Conservation (phyloP, 2,797 vertebrate genomes). For the Artibeus lituratus region DNA sequence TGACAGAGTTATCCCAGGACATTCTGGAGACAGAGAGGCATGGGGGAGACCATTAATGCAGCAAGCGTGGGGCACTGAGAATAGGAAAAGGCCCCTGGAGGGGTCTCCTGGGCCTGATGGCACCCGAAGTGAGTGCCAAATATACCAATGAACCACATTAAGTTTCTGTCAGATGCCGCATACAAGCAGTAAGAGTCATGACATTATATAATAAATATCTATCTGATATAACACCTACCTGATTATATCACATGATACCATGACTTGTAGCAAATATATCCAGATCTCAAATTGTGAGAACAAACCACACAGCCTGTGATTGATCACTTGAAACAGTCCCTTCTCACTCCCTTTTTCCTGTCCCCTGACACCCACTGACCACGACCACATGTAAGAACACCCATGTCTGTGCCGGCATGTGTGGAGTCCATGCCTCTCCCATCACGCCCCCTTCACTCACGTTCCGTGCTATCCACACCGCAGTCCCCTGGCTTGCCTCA, state of each 20-base stretch:
- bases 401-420: rapidly evolving
- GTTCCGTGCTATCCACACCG: rapidly evolving
- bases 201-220: too few species aligned
- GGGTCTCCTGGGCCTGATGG: neutral
- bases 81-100: neutral
- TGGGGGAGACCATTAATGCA: neutral
- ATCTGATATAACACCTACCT: too few species aligned
- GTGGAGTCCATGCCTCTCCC: neutral
- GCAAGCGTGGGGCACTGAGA: neutral
- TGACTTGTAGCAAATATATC: neutral
- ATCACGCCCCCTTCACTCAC: rapidly evolving
- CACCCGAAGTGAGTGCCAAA: neutral
- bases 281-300: neutral
- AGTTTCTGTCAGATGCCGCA: neutral
- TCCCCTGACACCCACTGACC: neutral
- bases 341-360: neutral
- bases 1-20: neutral
- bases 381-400: neutral
- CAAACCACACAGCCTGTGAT: neutral
- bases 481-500: neutral
- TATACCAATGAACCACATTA: neutral
- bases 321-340: neutral
- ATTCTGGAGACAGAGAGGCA: neutral
- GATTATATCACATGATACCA: too few species aligned
- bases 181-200: neutral